Percentiles rank a stretch among this genome's conserved stretches.
Conservation (phyloP, 92 coral and sea anemone genomes). For the Phenganax marumi region DNA sequence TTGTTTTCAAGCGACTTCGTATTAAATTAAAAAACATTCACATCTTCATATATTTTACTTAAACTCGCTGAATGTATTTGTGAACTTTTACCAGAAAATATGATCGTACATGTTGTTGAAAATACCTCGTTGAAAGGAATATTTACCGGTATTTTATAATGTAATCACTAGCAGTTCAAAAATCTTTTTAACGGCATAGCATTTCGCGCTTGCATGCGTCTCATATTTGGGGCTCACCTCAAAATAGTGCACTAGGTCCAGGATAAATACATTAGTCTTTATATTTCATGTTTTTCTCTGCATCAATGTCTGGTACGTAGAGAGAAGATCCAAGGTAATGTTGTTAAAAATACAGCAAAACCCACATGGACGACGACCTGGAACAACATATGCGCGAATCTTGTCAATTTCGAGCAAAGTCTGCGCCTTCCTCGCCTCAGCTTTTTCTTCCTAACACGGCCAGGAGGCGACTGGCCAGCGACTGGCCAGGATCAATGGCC, state of each 20-base stretch:
- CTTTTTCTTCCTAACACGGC: neutral
- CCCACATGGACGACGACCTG: constrained; percentile 20
- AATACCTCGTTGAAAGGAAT: neutral
- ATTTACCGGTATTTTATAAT: neutral
- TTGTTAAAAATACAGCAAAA: constrained; percentile 6
- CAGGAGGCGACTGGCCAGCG: too few relatives aligned
- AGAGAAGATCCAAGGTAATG: neutral
- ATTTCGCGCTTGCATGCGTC: neutral
- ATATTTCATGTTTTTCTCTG: neutral
- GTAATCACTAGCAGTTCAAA: neutral
- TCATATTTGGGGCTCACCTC: constrained; percentile 27
- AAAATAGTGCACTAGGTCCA: constrained; percentile 18
- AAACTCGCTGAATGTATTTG: neutral
- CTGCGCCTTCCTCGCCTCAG: constrained; percentile 20
- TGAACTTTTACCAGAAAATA: neutral
- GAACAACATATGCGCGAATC: constrained; percentile 12
- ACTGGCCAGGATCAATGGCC: too few relatives aligned
- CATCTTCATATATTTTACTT: neutral
- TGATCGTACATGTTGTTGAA: neutral
- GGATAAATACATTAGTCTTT: constrained; percentile 20
- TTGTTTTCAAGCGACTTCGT: neutral
- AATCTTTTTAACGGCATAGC: neutral
- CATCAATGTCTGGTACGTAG: constrained; percentile 15
- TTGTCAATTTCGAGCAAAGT: neutral
- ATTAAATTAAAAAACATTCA: neutral